Percentiles rank a stretch among this genome's conserved stretches.
Conservation (phyloP, 2,797 vertebrate species). For the Fistularia tabacaria region DNA sequence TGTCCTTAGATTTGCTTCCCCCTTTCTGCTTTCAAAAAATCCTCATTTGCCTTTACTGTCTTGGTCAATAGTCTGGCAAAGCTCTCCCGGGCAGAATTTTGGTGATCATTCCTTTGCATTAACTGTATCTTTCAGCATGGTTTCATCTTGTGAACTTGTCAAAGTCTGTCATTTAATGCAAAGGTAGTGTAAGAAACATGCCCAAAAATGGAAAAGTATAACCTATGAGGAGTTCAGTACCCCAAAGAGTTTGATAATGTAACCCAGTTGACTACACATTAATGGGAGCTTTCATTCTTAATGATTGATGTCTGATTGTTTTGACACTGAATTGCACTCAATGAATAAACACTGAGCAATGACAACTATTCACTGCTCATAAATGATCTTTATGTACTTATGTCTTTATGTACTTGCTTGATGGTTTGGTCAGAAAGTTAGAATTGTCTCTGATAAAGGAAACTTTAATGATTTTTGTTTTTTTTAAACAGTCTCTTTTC, state of each 20-base stretch:
- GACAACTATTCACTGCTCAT: constrained; percentile 27
- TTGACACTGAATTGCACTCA: constrained; percentile 59
- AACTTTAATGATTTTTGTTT: no score
- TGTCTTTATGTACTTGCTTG: constrained; percentile 10
- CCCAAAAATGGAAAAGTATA: background rate
- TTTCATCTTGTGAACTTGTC: constrained; percentile 28
- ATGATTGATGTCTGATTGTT: constrained; percentile 59
- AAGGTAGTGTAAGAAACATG: constrained; percentile 9
- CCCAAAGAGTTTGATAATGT: constrained; percentile 10
- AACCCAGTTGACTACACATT: constrained; percentile 15
- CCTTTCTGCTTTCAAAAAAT: no score
- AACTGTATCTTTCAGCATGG: constrained; percentile 11
- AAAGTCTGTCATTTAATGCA: constrained; percentile 8
- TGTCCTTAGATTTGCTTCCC: no score
- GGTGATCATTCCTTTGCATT: background rate
- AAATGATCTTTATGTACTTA: constrained; percentile 12
- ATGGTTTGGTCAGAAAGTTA: background rate
- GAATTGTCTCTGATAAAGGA: background rate
- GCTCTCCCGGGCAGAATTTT: no score
- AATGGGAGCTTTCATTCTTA: constrained; percentile 55
- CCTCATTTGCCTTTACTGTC: no score
- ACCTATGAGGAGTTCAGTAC: constrained; percentile 6
- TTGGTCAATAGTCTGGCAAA: no score
- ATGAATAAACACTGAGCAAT: constrained; percentile 60
- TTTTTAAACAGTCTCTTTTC: no score